phyloP scores from a whole-genome alignment of 1,140 invertebrate genomes.

The Caenorhabditis briggsae region DNA sequence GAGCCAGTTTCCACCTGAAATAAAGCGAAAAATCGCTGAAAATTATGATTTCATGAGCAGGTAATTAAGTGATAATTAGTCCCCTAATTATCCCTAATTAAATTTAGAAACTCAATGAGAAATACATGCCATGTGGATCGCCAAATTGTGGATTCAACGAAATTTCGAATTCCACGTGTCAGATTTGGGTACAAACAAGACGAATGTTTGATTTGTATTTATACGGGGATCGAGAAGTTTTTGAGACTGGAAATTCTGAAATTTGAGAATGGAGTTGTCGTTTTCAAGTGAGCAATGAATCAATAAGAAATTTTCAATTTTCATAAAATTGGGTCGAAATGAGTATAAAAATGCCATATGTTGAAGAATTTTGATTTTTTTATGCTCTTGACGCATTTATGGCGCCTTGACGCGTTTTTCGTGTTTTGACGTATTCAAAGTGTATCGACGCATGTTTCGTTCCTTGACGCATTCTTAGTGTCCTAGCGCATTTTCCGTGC shows the following conservation, averaged over 20 bases:
- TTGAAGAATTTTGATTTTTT: neutral
- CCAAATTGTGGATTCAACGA: neutral
- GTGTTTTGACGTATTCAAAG: too few relatives aligned
- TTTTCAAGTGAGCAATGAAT: neutral
- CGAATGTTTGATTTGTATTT: neutral
- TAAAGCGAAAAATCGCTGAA: neutral
- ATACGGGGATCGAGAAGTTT: neutral
- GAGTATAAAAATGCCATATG: neutral
- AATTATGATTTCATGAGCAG: constrained; percentile 4
- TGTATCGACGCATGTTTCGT: too few relatives aligned
- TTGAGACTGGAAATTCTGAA: neutral
- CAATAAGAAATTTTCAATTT: neutral
- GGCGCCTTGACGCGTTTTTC: too few relatives aligned
- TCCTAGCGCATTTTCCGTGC: too few relatives aligned
- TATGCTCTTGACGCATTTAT: too few relatives aligned
- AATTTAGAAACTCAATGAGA: neutral
- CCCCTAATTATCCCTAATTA: neutral
- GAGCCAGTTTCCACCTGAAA: neutral
- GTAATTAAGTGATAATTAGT: neutral
- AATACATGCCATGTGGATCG: neutral
- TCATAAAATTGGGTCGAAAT: neutral
- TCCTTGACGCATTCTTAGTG: too few relatives aligned
- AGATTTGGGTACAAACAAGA: neutral
- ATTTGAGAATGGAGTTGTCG: neutral
- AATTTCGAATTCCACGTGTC: neutral